phyloP scores from a whole-genome alignment of 2,797 vertebrate species.

The Ibycter americanus region DNA sequence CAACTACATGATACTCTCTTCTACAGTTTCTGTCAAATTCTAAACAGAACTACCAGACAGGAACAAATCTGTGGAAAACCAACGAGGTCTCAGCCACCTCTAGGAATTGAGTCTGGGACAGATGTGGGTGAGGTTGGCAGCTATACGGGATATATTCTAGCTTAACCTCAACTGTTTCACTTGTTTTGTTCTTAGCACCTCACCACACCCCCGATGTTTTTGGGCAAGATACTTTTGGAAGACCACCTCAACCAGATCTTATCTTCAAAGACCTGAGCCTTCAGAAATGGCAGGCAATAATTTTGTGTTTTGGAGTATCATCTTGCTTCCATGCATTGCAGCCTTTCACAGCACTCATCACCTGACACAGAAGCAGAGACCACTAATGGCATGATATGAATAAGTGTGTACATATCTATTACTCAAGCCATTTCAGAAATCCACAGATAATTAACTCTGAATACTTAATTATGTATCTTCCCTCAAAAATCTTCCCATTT shows the following conservation, averaged over 20 bases:
- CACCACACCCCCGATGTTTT: not conserved
- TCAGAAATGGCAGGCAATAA: not conserved
- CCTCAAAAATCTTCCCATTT: not conserved
- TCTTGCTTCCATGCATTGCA: not conserved
- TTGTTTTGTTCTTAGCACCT: not conserved
- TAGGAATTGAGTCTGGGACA: not conserved
- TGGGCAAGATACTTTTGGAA: not conserved
- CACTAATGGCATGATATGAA: not conserved
- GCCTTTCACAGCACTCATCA: not conserved
- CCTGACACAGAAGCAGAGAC: not conserved
- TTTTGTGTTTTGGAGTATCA: not conserved
- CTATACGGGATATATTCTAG: not conserved
- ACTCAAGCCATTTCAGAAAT: not conserved
- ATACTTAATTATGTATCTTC: not conserved
- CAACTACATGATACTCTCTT: not conserved
- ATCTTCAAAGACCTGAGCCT: not conserved
- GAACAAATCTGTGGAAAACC: not conserved
- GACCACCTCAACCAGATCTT: not conserved
- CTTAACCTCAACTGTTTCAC: not conserved
- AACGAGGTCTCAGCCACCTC: not conserved
- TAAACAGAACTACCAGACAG: not conserved
- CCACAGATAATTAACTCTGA: conserved; percentile 25
- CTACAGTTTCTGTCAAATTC: not conserved
- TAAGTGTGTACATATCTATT: not conserved
- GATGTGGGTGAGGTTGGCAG: not conserved